These are phyloP conservation scores for Lophura swinhoii DNA, from an alignment of 2,797 vertebrate species.

Conservation along the genomic window DNA sequence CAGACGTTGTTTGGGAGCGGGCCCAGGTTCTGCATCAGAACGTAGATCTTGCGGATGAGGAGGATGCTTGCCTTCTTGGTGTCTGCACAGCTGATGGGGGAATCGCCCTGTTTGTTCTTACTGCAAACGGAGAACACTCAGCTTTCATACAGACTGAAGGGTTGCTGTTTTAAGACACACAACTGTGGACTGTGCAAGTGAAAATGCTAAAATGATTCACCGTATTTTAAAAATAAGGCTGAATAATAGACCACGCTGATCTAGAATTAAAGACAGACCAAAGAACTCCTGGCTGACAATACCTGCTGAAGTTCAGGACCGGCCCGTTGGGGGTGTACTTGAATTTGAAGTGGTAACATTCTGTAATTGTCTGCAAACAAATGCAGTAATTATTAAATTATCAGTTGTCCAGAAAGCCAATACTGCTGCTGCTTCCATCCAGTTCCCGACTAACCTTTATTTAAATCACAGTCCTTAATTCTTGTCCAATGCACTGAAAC, in stretches of 20 bases:
- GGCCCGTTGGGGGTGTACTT: conserved; percentile 87
- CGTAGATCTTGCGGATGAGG: conserved; percentile 93
- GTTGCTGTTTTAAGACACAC: neutral
- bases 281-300: neutral
- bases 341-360: conserved; percentile 95
- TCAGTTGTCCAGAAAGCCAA: neutral
- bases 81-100: conserved; percentile 78
- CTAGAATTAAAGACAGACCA: neutral
- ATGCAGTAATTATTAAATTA: conserved; percentile 3
- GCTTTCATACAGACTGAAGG: fast-evolving
- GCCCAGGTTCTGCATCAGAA: conserved; percentile 93
- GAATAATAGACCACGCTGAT: neutral
- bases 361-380: conserved; percentile 90
- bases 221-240: no score
- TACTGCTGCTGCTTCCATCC: neutral
- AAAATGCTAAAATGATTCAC: no score
- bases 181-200: no score
- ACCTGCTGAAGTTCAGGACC: conserved; percentile 91
- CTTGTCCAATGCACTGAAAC: fast-evolving
- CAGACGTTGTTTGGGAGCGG: conserved; percentile 89
- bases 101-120: conserved; percentile 43
- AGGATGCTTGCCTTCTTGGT: conserved; percentile 91
- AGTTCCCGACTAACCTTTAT: neutral
- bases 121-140: conserved; percentile 16
- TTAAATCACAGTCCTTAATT: neutral